These are phyloP conservation scores for Intellagama lesueurii DNA, from an alignment of 2,797 vertebrate species.

Conservation along the genomic window DNA sequence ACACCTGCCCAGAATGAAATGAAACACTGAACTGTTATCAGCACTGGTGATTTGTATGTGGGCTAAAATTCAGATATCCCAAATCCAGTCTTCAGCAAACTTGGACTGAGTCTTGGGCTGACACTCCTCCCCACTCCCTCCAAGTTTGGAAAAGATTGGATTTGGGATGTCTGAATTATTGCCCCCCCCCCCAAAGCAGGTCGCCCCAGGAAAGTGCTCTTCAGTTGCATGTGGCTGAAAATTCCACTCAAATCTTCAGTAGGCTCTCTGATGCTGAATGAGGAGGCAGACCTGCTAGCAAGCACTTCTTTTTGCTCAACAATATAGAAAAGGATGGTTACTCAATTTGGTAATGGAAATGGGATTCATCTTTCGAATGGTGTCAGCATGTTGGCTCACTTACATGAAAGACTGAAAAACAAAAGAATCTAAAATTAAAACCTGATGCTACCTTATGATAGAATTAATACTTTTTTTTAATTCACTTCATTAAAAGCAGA, in stretches of 20 bases:
- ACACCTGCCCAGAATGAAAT: too few relatives aligned
- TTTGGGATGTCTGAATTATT: too few relatives aligned
- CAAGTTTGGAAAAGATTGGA: too few relatives aligned
- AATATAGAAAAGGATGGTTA: constrained; percentile 8
- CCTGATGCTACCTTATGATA: constrained; percentile 10
- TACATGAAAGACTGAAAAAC: constrained; percentile 16
- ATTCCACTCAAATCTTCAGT: not conserved
- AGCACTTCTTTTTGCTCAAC: not conserved
- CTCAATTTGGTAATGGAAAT: constrained; percentile 21
- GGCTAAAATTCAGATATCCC: too few relatives aligned
- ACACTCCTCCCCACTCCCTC: too few relatives aligned
- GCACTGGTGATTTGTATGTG: too few relatives aligned
- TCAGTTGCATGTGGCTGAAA: not conserved
- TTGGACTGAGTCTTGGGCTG: too few relatives aligned
- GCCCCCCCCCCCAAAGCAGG: too few relatives aligned
- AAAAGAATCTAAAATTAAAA: constrained; percentile 13
- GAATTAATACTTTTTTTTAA: constrained; percentile 30
- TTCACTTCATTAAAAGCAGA: constrained; percentile 10
- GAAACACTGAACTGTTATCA: too few relatives aligned
- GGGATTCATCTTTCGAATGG: constrained; percentile 13
- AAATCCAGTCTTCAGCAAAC: too few relatives aligned
- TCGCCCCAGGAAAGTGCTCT: too few relatives aligned
- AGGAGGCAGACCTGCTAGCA: not conserved
- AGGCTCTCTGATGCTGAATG: not conserved
- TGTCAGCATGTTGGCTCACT: not conserved